Conservation (phyloP, 2,888 invertebrate species). For the Drosophila gaucha region DNA sequence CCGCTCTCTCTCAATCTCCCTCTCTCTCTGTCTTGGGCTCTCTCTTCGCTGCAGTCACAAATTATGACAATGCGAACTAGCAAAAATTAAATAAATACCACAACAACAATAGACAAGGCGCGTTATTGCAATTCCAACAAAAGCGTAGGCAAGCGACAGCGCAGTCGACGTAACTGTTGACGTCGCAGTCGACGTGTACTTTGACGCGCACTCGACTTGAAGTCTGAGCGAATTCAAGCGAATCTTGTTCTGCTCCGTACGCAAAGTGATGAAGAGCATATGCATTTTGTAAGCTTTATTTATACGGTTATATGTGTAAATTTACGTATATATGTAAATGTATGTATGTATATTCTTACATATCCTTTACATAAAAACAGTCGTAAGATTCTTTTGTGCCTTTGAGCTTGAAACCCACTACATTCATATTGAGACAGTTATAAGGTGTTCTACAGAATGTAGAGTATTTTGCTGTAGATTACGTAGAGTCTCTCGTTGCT, state of each 20-base stretch:
- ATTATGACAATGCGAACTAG: slow-evolving; percentile 56
- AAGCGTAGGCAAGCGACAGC: slow-evolving; percentile 3
- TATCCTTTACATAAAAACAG: neutral
- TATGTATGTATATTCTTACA: neutral
- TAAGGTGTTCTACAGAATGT: neutral
- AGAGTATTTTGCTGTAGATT: no score
- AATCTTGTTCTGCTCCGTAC: slow-evolving; percentile 6
- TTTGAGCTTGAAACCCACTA: no score
- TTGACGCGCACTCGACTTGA: slow-evolving; percentile 22
- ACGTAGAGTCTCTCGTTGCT: no score
- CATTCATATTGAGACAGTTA: no score
- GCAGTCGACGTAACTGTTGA: neutral
- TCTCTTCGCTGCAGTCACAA: slow-evolving; percentile 31
- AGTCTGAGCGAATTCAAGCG: slow-evolving; percentile 32
- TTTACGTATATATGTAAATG: neutral
- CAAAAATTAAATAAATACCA: slow-evolving; percentile 65
- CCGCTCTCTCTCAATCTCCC: neutral
- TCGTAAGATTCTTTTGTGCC: neutral
- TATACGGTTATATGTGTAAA: neutral
- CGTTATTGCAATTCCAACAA: slow-evolving; percentile 6
- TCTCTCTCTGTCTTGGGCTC: slow-evolving; percentile 1
- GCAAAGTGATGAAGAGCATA: neutral
- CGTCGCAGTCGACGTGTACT: slow-evolving; percentile 1
- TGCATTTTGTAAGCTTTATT: neutral
- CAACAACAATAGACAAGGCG: slow-evolving; percentile 25